Evolutionary conservation across 2,888 invertebrate genomes (phyloP), one percentile per base, ranked within the genome.

Genomic region (Pristionchus fissidentatus): DNA sequence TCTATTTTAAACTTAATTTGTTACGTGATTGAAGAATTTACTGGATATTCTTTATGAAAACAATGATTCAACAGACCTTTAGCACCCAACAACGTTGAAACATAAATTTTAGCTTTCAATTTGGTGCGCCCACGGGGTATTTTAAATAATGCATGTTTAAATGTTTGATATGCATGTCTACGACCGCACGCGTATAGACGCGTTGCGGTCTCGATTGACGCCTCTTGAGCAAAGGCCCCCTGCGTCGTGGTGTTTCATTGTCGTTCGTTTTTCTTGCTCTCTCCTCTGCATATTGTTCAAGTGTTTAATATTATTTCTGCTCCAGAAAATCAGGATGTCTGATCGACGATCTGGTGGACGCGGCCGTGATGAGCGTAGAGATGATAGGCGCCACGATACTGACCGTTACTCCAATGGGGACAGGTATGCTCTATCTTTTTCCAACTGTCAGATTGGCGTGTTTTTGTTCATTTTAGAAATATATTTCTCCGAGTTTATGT

Each of bases 321-420:
- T 46, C 15, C 26, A 1, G 26, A 43, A 75, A 49, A 15, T 49
- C 10, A 10, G 19, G 43, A 82, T 82, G 82, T 66, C 70, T 15
- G 82, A 82, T 82, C 70, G 82, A n/a, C 66, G 82, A 38, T 82
- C 82, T 26, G 32, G 82, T 52, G 82, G 82, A n/a, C 66, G 82
- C 22, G 81, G 81, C 19, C 49, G 82, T 35, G 70, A 66, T 52
- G 82, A 70, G 35, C 38, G 55, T 4, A 70, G 49, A 52, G 70
- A 55, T 29, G 82, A 70, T n/a, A 66, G 38, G 26, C n/a, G n/a
- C n/a, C 46, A 35, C 70, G 46, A 43, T 35, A n/a, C 35, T 35
- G 82, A 82, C 22, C 43, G 82, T 15, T 60, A 78, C 52, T 35
- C 49, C 22, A 55, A 52, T 55, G 78, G 78, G n/a, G 78, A 78